phyloP scores from a whole-genome alignment of 2,888 invertebrate species.

The Tenthredo scrophulariae region DNA sequence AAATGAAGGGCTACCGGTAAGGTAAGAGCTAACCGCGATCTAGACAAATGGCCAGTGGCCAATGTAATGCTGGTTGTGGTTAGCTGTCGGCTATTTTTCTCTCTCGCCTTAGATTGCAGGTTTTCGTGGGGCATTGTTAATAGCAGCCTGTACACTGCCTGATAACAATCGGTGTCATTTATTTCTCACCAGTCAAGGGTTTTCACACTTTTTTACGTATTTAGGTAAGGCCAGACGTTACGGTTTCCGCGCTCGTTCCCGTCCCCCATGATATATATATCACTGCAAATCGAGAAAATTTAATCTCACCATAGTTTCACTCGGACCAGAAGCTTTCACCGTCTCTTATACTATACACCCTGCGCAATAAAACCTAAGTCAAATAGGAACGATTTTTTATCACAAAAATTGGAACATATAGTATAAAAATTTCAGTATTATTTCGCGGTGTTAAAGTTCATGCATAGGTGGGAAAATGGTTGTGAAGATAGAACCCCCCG shows the following conservation, averaged over 20 bases:
- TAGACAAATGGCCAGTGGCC: constrained; percentile 38
- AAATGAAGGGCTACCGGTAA: constrained; percentile 42
- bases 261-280: background rate
- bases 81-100: constrained; percentile 69
- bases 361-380: background rate
- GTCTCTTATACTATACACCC: background rate
- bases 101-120: constrained; percentile 70
- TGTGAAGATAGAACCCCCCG: background rate
- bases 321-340: background rate
- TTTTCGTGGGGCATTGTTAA: constrained; percentile 73
- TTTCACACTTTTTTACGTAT: constrained; percentile 42
- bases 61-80: constrained; percentile 57
- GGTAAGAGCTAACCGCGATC: constrained; percentile 42
- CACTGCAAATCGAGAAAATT: constrained; percentile 1
- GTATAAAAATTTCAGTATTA: background rate
- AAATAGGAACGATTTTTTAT: background rate
- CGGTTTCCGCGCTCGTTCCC: background rate
- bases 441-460: background rate
- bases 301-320: background rate
- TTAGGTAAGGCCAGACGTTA: background rate
- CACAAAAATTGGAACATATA: background rate
- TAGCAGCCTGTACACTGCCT: constrained; percentile 68
- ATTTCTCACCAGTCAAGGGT: constrained; percentile 58
- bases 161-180: constrained; percentile 70
- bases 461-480: background rate